These are phyloP conservation scores for Clanis bilineata DNA, from an alignment of 2,888 invertebrate genomes.

Conservation along the genomic window DNA sequence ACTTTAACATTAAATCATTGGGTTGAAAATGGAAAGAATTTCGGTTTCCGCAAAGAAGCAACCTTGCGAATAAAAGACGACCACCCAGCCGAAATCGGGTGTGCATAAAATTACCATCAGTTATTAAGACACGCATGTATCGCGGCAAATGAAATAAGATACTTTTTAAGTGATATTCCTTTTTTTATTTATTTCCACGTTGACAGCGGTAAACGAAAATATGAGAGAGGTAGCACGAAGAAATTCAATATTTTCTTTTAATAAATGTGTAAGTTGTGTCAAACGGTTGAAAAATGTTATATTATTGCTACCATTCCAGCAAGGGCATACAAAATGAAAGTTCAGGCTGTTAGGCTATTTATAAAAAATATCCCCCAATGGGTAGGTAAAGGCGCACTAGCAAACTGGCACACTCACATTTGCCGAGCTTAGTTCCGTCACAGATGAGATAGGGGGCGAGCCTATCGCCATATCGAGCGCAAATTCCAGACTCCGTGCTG, in stretches of 20 bases:
- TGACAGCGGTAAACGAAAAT: slow-evolving; percentile 18
- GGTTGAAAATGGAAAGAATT: neutral
- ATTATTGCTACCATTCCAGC: neutral
- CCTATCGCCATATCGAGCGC: too few relatives aligned
- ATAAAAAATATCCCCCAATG: too few relatives aligned
- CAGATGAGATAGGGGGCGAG: too few relatives aligned
- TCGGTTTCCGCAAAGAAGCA: neutral
- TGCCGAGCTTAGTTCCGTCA: too few relatives aligned
- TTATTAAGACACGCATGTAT: slow-evolving; percentile 46
- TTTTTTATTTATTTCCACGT: slow-evolving; percentile 15
- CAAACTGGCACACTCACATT: too few relatives aligned
- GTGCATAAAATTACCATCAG: slow-evolving; percentile 62
- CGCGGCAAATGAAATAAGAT: slow-evolving; percentile 38
- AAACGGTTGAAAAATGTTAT: neutral
- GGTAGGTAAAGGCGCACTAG: too few relatives aligned
- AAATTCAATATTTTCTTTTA: slow-evolving; percentile 10
- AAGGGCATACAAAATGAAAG: neutral
- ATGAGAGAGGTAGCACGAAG: slow-evolving; percentile 30
- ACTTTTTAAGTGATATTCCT: slow-evolving; percentile 27
- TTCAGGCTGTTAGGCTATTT: too few relatives aligned
- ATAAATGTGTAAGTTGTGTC: neutral
- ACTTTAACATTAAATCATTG: neutral
- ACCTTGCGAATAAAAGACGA: slow-evolving; percentile 25
- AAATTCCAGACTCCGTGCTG: too few relatives aligned
- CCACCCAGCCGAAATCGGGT: slow-evolving; percentile 49